phyloP scores from a whole-genome alignment of 2,888 invertebrate genomes.

The Harmothoe impar region DNA sequence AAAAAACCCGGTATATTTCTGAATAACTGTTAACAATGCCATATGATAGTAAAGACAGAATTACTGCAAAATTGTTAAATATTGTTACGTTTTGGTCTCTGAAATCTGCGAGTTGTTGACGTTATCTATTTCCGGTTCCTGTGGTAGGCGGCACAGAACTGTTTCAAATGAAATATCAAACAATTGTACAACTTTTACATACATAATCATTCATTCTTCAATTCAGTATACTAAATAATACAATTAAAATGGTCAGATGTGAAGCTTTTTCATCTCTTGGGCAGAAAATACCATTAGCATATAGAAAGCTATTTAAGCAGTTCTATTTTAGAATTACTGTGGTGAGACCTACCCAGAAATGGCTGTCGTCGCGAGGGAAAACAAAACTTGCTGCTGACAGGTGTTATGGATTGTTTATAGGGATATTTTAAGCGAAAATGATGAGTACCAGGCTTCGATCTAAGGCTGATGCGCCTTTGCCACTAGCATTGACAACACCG shows the following conservation, averaged over 20 bases:
- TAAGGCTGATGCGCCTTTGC: slow-evolving; percentile 44
- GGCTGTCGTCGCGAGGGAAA: slow-evolving; percentile 40
- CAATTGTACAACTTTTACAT: neutral
- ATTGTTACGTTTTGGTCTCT: no score
- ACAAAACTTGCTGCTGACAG: neutral
- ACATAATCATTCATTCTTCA: neutral
- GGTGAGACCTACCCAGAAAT: neutral
- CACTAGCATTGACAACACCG: slow-evolving; percentile 36
- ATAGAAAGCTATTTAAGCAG: no score
- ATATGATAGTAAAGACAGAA: no score
- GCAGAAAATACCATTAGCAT: no score
- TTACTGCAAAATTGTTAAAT: no score
- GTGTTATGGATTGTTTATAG: neutral
- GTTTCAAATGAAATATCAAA: neutral
- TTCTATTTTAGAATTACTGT: neutral
- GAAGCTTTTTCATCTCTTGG: neutral
- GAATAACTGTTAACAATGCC: no score
- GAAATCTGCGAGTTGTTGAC: no score
- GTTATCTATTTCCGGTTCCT: neutral
- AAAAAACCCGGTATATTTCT: no score
- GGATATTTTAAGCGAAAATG: neutral
- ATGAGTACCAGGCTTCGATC: slow-evolving; percentile 46
- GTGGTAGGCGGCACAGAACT: neutral
- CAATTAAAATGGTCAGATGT: neutral
- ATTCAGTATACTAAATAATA: neutral